Evolutionary conservation across 2,797 vertebrate genomes (phyloP), one percentile per base, ranked within the genome.

Genomic region (Atherinosoma microstoma): DNA sequence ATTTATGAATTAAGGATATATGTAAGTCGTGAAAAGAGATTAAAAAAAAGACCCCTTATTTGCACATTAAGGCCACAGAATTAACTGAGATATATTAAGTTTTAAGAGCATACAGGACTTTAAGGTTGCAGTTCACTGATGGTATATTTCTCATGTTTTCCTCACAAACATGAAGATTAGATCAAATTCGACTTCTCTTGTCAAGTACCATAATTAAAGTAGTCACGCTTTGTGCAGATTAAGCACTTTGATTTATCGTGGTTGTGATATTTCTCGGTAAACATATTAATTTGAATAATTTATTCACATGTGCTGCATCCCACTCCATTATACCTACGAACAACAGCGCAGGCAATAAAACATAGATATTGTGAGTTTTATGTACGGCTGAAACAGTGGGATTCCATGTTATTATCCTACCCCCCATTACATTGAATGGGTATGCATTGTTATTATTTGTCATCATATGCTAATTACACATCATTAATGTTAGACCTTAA

Each of bases 391-490:
- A 90, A 95, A 95, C 94, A 96, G 95, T 95, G 91, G 95, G 94
- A 94, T 84, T 87, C 94, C 94, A 91, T 96, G 96, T 98, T 97
- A 97, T 97, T 96, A 96, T 95, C 94, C 94, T 92, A 96, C 93
- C 96, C 95, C 96, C 95, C 91, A 94, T 95, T 96, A 96, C 94
- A 97, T 95, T 83, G 92, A 95, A 95, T 95, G 93, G 94, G 94
- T 95, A 96, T 90, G 92, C 92, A 94, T 94, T 95, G 94, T 97
- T 96, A 96, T 95, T 96, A 96, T 97, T 96, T 95, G 96, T 98
- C 97, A 97, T 98, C 95, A 94, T 96, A 95, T 96, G 95, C 96
- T 98, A 98, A 98, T 98, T 98, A 96, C 96, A 94, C 96, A 96
- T 97, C 96, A 96, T 96, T 96, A 97, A 96, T 96, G 95, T 96